Conservation (phyloP, 2,888 invertebrate species). For the Bedellia somnulentella region DNA sequence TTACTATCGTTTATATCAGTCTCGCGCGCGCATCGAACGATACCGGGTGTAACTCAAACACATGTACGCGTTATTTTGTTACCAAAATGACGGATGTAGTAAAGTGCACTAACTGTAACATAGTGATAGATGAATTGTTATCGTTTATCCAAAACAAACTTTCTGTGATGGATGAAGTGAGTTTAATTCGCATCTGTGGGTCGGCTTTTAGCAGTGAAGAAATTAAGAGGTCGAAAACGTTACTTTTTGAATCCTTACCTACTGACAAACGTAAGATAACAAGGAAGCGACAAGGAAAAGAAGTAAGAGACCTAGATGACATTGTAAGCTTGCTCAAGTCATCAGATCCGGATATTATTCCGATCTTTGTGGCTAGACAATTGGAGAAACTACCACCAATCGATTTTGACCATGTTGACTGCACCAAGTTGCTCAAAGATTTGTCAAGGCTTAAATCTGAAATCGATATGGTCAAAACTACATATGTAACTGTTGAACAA, state of each 20-base stretch:
- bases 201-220: slow-evolving; percentile 5
- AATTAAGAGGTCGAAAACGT: slow-evolving; percentile 4
- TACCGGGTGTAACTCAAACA: no score
- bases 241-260: slow-evolving; percentile 5
- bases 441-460: not conserved
- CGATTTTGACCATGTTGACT: not conserved
- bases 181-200: slow-evolving; percentile 6
- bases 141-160: slow-evolving; percentile 7
- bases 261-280: not conserved
- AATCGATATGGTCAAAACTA: not conserved
- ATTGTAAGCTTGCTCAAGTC: not conserved
- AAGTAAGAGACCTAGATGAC: not conserved
- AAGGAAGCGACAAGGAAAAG: not conserved
- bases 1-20: no score
- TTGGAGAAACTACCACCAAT: not conserved
- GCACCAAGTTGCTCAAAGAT: not conserved
- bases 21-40: no score
- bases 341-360: not conserved
- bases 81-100: slow-evolving; percentile 1
- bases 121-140: slow-evolving; percentile 5
- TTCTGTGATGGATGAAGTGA: slow-evolving; percentile 4
- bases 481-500: not conserved
- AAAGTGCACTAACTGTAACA: slow-evolving; percentile 5
- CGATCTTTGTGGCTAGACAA: not conserved
- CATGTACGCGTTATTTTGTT: no score